These are phyloP conservation scores for Pasiphila rectangulata DNA, from an alignment of 2,888 invertebrate species.

Conservation along the genomic window DNA sequence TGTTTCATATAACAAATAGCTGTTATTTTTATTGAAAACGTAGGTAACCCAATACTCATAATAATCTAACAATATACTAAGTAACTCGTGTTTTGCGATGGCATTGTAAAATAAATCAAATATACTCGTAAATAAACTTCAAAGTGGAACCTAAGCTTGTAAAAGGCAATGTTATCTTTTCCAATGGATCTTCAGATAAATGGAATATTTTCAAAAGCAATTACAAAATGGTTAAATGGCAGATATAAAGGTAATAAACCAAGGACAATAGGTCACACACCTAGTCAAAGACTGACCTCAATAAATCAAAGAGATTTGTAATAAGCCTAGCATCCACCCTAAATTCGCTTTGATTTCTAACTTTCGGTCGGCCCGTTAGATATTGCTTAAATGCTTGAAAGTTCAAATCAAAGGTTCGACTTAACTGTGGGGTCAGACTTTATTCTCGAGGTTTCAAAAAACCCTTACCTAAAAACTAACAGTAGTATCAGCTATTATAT, in stretches of 20 bases:
- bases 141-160: conserved; percentile 1
- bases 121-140: not conserved
- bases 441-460: not conserved
- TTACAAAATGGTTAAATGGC: not conserved
- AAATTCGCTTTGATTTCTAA: conserved; percentile 39
- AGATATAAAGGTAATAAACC: not conserved
- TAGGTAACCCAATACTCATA: no score
- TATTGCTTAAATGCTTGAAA: conserved; percentile 6
- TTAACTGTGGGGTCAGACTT: not conserved
- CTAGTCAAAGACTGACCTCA: conserved; percentile 5
- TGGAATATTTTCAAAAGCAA: not conserved
- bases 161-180: not conserved
- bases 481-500: no score
- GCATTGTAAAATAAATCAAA: not conserved
- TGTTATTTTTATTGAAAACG: no score
- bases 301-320: conserved; percentile 58
- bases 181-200: not conserved
- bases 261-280: conserved; percentile 8
- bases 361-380: conserved; percentile 11
- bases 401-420: not conserved
- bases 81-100: no score
- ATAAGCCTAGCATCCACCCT: conserved; percentile 51
- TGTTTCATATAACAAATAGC: not conserved
- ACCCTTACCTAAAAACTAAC: not conserved
- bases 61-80: no score